Evolutionary conservation across 2,797 vertebrate species (phyloP).

Genomic region (Triplophysa yarkandensis): DNA sequence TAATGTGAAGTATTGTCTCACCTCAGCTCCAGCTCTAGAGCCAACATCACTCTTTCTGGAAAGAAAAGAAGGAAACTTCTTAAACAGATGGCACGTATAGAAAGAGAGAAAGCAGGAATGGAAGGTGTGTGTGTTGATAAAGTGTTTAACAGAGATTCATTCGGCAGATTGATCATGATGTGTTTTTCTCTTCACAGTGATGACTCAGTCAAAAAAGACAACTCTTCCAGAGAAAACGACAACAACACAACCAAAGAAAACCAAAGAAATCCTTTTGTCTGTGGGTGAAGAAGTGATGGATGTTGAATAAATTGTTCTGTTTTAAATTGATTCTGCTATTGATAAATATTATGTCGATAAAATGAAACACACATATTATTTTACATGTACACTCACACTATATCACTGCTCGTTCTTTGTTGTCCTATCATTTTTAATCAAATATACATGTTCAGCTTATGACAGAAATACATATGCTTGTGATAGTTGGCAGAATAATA

Average conservation of each 20-base stretch:
- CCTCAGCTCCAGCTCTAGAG: conserved; percentile 77
- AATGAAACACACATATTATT: too few relatives aligned
- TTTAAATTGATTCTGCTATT: neutral
- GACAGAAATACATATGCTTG: neutral
- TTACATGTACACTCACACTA: too few relatives aligned
- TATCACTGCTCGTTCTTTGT: too few relatives aligned
- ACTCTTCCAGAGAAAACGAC: conserved; percentile 30
- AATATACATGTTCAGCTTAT: neutral
- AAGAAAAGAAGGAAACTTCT: conserved; percentile 85
- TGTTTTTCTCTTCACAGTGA: conserved; percentile 63
- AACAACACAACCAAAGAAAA: conserved; percentile 26
- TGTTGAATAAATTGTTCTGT: conserved; percentile 37
- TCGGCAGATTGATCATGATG: neutral
- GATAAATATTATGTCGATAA: too few relatives aligned
- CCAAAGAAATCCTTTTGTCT: conserved; percentile 24
- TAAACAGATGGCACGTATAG: conserved; percentile 79
- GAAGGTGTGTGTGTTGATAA: conserved; percentile 67
- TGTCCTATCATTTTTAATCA: neutral
- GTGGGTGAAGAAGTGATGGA: conserved; percentile 65
- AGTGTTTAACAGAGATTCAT: neutral
- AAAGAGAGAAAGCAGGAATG: conserved; percentile 73
- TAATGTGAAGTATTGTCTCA: neutral
- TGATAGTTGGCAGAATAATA: too few relatives aligned
- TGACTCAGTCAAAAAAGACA: conserved; percentile 45
- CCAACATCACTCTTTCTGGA: conserved; percentile 86